These are phyloP conservation scores for Gymnobelideus leadbeateri DNA, from an alignment of 2,113 vertebrate genomes.

Conservation along the genomic window DNA sequence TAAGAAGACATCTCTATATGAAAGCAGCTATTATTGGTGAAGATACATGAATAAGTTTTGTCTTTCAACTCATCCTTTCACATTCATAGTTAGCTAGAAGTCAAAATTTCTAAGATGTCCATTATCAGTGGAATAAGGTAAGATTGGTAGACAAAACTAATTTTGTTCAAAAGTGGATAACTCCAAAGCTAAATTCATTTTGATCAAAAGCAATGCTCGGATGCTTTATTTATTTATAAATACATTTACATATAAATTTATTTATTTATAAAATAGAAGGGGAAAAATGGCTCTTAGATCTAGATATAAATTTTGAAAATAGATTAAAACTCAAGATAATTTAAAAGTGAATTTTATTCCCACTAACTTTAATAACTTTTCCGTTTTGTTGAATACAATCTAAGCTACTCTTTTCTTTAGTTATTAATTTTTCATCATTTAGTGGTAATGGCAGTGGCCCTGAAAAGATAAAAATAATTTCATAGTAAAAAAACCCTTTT, in stretches of 20 bases:
- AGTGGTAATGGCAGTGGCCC: neutral
- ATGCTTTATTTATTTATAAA: neutral
- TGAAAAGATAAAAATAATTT: conserved; percentile 6
- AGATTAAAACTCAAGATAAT: neutral
- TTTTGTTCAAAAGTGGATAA: neutral
- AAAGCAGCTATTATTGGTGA: neutral
- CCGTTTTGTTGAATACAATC: neutral
- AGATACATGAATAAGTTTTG: neutral
- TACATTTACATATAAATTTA: no score
- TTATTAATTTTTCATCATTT: conserved; percentile 24
- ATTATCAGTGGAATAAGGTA: neutral
- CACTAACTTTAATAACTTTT: conserved; percentile 18
- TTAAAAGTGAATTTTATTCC: neutral
- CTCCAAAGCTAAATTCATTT: neutral
- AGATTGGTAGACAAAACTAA: neutral
- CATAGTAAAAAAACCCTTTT: conserved; percentile 1
- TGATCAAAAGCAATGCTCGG: neutral
- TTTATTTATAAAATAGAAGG: neutral
- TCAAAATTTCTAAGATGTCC: neutral
- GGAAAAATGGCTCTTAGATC: neutral
- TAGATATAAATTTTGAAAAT: neutral
- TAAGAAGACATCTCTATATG: neutral
- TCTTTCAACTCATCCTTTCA: neutral
- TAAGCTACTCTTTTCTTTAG: conserved; percentile 29
- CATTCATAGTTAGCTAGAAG: neutral